Base-by-base conservation (phyloP, 2,113 vertebrate species). In the Dasyurus viverrinus region DNA sequence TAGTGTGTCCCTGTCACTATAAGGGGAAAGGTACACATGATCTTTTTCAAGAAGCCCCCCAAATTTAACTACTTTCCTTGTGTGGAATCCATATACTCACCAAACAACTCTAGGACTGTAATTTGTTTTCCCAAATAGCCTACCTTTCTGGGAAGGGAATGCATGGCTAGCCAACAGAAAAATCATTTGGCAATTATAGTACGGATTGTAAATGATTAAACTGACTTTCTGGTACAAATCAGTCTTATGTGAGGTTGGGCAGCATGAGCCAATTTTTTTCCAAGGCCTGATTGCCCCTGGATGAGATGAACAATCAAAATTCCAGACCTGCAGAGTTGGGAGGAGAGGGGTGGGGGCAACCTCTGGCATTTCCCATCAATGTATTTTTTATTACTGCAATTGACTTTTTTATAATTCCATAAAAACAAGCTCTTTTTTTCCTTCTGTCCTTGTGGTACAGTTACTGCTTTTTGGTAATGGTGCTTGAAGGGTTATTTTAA, bases 281-380 rank as follows among this genome's bases (percentile, higher is more conserved):
- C 91, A 90, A 90, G 90, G 89, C n/a, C 90, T 57, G 23, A 52
- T 84, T 46, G 53, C 12, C 27, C 11, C 42, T 9, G 22, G 89
- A n/a, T 91, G 94, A 97, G 16, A 50, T 90, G 68, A 84, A 42
- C n/a, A 84, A 84, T 84, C 68, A 42, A 84, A 84, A 84, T 84
- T 84, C 68, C 68, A 84, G 68, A 84, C 68, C 68, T 84, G 68
- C 68, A 84, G n/a, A 42, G 68, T 42, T 22, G n/a, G 68, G 68
- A 84, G 68, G 68, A 84, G 68, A 84, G 68, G 68, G n/a, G n/a
- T 84, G 68, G 19, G 68, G 68, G n/a, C 68, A 42, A 84, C 16
- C n/a, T 42, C n/a, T 84, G n/a, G 68, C 68, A n/a, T 84, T n/a
- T 84, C 36, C 68, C n/a, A 2, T 84, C 68, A 84, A 84, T 42